phyloP scores from a whole-genome alignment of 2,888 invertebrate species.

The Liopterus haemorrhoidalis region DNA sequence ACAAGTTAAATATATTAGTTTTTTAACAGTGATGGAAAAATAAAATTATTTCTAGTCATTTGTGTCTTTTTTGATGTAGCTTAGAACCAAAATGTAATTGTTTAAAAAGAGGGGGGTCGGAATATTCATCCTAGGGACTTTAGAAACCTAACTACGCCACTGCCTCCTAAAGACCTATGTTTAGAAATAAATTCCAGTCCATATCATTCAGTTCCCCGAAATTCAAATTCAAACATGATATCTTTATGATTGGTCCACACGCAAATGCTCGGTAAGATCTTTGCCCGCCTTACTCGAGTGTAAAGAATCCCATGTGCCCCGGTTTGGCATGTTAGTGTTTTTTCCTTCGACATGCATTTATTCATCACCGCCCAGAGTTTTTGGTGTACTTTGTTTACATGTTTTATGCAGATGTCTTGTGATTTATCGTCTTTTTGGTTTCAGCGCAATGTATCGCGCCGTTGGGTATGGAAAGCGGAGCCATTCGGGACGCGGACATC shows the following conservation, averaged over 20 bases:
- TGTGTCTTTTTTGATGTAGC: too few species aligned
- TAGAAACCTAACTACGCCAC: too few species aligned
- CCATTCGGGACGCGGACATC: conserved; percentile 74
- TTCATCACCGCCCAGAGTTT: conserved; percentile 14
- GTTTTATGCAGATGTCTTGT: conserved; percentile 6
- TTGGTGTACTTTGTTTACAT: conserved; percentile 7
- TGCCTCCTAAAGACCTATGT: too few species aligned
- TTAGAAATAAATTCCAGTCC: too few species aligned
- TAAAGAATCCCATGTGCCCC: background rate
- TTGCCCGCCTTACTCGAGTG: background rate
- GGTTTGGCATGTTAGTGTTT: too few species aligned
- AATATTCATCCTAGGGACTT: too few species aligned
- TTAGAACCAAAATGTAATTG: too few species aligned
- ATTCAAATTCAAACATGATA: conserved; percentile 9
- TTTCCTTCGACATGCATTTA: conserved; percentile 18
- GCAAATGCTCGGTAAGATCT: background rate
- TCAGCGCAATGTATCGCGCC: conserved; percentile 76
- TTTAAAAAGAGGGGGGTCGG: too few species aligned
- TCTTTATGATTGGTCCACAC: conserved; percentile 6
- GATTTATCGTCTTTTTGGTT: conserved; percentile 39
- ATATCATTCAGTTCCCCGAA: too few species aligned
- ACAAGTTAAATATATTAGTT: too few species aligned
- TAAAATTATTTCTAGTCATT: too few species aligned
- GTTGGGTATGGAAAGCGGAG: conserved; percentile 81
- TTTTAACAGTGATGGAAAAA: too few species aligned